A percentile compares a stretch with the other conserved stretches of the same genome.
phyloP scores from a whole-genome alignment of 2,113 vertebrate species.

The Pipra filicauda region DNA sequence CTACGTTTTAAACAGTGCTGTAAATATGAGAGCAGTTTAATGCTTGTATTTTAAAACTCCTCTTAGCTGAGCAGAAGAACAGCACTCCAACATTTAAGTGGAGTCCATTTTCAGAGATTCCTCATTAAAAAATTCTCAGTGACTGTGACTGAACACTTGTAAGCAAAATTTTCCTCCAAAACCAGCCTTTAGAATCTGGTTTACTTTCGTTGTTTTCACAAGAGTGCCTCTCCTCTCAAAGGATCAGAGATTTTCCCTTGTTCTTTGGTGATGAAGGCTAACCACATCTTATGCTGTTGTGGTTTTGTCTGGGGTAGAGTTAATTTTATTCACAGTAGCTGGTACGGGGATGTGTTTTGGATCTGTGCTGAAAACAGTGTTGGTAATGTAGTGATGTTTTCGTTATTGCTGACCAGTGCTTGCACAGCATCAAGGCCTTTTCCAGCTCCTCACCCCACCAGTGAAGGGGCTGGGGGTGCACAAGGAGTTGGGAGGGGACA shows the following conservation, averaged over 20 bases:
- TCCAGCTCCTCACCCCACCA: neutral
- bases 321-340: neutral
- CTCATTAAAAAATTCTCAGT: neutral
- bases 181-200: neutral
- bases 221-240: neutral
- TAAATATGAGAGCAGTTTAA: neutral
- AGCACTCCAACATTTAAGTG: neutral
- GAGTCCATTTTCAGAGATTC: neutral
- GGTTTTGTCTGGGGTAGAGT: neutral
- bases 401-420: neutral
- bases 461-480: neutral
- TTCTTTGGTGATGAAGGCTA: neutral
- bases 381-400: neutral
- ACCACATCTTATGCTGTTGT: neutral
- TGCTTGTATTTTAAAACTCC: neutral
- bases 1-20: neutral
- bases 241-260: neutral
- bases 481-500: neutral
- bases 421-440: neutral
- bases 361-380: neutral
- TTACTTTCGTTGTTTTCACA: neutral
- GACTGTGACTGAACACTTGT: rapidly evolving
- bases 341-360: neutral
- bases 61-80: neutral
- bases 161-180: neutral